A percentile compares a stretch with the other conserved stretches of the same genome.
Evolutionary conservation across 2,113 vertebrate genomes (phyloP).

Genomic region (Coreoperca whiteheadi): DNA sequence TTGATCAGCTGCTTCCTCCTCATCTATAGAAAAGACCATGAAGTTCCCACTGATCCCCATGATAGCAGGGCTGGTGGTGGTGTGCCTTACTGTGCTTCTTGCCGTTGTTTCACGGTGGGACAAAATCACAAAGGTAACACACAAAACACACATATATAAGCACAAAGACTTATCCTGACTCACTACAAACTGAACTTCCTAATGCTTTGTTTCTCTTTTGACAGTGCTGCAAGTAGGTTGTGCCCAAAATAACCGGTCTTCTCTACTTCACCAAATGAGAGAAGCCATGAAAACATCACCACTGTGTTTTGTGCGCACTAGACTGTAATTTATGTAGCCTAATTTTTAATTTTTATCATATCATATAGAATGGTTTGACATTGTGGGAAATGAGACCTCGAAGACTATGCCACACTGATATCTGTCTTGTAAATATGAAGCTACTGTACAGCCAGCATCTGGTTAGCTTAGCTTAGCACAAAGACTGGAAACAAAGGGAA

Average conservation of each 20-base stretch:
- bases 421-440: not conserved
- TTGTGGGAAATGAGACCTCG: not conserved
- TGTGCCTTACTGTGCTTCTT: constrained; percentile 72
- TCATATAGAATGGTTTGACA: not conserved
- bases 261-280: constrained; percentile 4
- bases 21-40: constrained; percentile 68
- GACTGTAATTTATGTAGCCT: not conserved
- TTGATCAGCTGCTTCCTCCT: constrained; percentile 10
- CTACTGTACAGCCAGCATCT: not conserved
- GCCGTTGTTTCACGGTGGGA: constrained; percentile 76
- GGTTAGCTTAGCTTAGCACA: not conserved
- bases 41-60: constrained; percentile 79
- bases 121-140: constrained; percentile 70
- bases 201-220: constrained; percentile 36
- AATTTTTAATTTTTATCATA: constrained; percentile 13
- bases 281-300: not conserved
- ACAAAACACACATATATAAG: not conserved
- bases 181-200: not conserved
- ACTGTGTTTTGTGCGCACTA: not conserved
- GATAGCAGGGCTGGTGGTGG: constrained; percentile 81
- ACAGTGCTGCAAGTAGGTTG: constrained; percentile 72
- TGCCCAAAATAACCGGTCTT: not conserved
- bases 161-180: not conserved
- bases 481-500: not conserved
- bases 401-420: not conserved